Conservation (phyloP, 2,113 vertebrate species). For the Rynchops niger region DNA sequence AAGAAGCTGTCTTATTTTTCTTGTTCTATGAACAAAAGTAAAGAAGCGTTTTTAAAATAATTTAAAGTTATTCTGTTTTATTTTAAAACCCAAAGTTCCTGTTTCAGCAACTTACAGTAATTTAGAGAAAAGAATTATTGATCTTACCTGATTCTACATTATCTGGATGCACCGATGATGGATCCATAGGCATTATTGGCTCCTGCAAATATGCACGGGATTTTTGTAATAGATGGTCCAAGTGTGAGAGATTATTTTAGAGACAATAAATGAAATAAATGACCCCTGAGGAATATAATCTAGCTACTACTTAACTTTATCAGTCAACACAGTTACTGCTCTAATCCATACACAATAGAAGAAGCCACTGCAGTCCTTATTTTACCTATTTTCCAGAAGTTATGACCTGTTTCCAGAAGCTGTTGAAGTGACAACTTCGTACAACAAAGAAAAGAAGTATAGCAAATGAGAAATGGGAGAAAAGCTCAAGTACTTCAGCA, state of each 20-base stretch:
- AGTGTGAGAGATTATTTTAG: neutral
- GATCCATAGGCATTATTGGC: slow-evolving; percentile 81
- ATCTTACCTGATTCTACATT: slow-evolving; percentile 84
- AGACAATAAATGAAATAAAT: neutral
- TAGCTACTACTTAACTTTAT: neutral
- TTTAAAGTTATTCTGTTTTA: neutral
- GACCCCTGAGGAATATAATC: neutral
- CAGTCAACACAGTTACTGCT: neutral
- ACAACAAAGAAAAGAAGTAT: neutral
- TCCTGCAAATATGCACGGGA: slow-evolving; percentile 78
- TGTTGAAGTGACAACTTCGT: neutral
- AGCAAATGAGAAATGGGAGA: neutral
- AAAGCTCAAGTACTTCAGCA: neutral
- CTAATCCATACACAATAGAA: neutral
- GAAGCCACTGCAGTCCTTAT: neutral
- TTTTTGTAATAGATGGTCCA: neutral
- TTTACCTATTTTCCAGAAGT: neutral
- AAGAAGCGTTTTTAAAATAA: neutral
- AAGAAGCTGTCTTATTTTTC: neutral
- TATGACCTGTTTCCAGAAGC: neutral
- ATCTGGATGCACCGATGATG: slow-evolving; percentile 80
- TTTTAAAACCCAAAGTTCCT: neutral
- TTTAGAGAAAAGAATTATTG: neutral
- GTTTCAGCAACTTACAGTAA: neutral
- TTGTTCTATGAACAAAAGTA: neutral